These are phyloP conservation scores for Drosophila takahashii DNA, from an alignment of 1,140 invertebrate genomes.

Conservation along the genomic window DNA sequence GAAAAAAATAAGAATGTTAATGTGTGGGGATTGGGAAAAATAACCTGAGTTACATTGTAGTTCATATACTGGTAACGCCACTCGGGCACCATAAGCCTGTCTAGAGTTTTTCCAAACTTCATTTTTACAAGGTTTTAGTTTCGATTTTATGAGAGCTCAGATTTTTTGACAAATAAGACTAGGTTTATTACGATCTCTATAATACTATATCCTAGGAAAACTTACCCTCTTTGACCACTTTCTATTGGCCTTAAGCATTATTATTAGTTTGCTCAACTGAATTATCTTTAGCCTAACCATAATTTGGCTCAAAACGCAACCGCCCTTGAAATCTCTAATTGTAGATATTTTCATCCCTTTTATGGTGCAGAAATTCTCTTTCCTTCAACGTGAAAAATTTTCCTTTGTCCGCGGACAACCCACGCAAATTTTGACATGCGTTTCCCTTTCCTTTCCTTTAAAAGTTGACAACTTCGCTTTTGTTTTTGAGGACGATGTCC, in stretches of 20 bases:
- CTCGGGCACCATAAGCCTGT: slow-evolving; percentile 60
- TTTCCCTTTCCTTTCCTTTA: slow-evolving; percentile 10
- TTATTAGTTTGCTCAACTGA: slow-evolving; percentile 1
- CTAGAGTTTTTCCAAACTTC: slow-evolving; percentile 71
- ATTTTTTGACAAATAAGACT: slow-evolving; percentile 6
- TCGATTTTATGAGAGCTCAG: background rate
- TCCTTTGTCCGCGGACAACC: slow-evolving; percentile 23
- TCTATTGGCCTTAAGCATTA: background rate
- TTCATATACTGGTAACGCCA: slow-evolving; percentile 76
- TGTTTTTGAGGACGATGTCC: slow-evolving; percentile 56
- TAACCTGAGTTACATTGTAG: slow-evolving; percentile 31
- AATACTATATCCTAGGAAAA: background rate
- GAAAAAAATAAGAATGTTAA: background rate
- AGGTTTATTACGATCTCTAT: too few relatives aligned
- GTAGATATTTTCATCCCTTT: slow-evolving; percentile 6
- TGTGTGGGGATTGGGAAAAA: rapidly evolving
- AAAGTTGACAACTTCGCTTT: slow-evolving; percentile 54
- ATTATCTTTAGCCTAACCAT: slow-evolving; percentile 8
- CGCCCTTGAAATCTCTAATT: slow-evolving; percentile 10
- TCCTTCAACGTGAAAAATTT: background rate
- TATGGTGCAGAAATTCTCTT: background rate
- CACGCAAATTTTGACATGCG: slow-evolving; percentile 56
- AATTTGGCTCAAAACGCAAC: slow-evolving; percentile 5
- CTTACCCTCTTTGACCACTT: background rate
- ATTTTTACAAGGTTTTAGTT: slow-evolving; percentile 22